phyloP scores from a whole-genome alignment of 2,797 vertebrate genomes.

The Microchirus variegatus region DNA sequence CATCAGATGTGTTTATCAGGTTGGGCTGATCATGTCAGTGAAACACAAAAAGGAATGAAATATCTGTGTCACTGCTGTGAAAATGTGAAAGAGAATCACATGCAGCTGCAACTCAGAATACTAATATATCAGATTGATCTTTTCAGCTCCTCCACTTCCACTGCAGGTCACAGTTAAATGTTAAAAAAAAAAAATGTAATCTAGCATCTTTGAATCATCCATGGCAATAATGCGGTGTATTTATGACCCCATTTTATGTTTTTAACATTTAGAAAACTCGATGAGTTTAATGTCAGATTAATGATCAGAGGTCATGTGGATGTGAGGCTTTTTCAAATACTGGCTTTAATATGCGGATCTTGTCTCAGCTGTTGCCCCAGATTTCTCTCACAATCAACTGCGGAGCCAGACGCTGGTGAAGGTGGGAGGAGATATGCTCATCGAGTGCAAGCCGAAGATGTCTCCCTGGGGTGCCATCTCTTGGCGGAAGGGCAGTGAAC shows the following conservation, averaged over 20 bases:
- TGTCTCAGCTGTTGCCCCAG: conserved; percentile 90
- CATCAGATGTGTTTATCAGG: background rate
- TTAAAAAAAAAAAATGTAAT: conserved; percentile 4
- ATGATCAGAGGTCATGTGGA: conserved; percentile 17
- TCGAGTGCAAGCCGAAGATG: conserved; percentile 96
- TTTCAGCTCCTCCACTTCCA: background rate
- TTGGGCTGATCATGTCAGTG: conserved; percentile 4
- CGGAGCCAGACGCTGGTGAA: conserved; percentile 90
- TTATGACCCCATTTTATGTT: conserved; percentile 4
- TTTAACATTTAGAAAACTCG: background rate
- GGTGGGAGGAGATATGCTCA: conserved; percentile 90
- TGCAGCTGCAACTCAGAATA: conserved; percentile 11
- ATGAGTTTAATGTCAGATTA: conserved; percentile 14
- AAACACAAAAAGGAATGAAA: conserved; percentile 36
- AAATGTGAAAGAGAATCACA: conserved; percentile 6
- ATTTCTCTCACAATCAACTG: conserved; percentile 91
- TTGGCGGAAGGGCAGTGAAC: conserved; percentile 92
- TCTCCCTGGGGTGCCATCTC: conserved; percentile 92
- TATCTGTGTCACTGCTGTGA: conserved; percentile 30
- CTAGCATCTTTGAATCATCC: conserved; percentile 5
- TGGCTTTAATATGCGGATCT: conserved; percentile 43
- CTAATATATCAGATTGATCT: conserved; percentile 7
- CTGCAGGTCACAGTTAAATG: conserved; percentile 6
- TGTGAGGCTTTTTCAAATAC: conserved; percentile 35
- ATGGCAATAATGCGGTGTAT: background rate